Evolutionary conservation across 2,113 vertebrate species (phyloP), one percentile per base, ranked within the genome.

Genomic region (Sterrhoptilus dennistouni): DNA sequence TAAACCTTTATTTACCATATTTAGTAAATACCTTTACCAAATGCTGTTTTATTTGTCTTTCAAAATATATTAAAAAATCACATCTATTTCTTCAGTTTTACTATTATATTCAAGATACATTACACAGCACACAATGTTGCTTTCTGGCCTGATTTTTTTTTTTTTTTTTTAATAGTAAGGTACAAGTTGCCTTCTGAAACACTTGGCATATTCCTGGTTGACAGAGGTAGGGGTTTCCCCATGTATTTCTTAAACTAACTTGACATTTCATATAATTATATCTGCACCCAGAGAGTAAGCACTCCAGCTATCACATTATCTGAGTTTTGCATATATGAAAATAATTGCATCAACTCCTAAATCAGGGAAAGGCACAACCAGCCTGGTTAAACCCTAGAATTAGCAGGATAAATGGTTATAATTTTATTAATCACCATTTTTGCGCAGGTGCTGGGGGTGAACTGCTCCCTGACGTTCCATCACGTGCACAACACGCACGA

Each of bases 191-290:
- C 76, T 56, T 42, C 57, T 71, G 61, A 88, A 94, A 72, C 38
- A 72, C 29, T 80, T 75, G 90, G 80, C 60, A 82, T 75, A 64
- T 72, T 84, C n/a, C 57, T 87, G 23, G 33, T 81, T 93, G 93
- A 95, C 77, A 89, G 65, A 89, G 56, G 65, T 36, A 94, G 60
- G 64, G 95, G 53, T 92, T 96, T 87, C 83, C 95, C 87, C 61
- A 60, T 69, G 87, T 79, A 57, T 84, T 95, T 95, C 83, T 91
- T 95, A 60, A 92, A 89, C 83, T 84, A 89, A 79, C 53, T 79
- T 92, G 96, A 82, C 94, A 95, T 91, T 94, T 96, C 94, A 49
- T 96, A 93, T 97, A 96, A 97, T 96, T 97, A 97, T 91, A 95
- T 61, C 65, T 80, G 89, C 87, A 66, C 83, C 91, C 60, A 79